Evolutionary conservation across 2,113 vertebrate species (phyloP).

Genomic region (Progne subis): DNA sequence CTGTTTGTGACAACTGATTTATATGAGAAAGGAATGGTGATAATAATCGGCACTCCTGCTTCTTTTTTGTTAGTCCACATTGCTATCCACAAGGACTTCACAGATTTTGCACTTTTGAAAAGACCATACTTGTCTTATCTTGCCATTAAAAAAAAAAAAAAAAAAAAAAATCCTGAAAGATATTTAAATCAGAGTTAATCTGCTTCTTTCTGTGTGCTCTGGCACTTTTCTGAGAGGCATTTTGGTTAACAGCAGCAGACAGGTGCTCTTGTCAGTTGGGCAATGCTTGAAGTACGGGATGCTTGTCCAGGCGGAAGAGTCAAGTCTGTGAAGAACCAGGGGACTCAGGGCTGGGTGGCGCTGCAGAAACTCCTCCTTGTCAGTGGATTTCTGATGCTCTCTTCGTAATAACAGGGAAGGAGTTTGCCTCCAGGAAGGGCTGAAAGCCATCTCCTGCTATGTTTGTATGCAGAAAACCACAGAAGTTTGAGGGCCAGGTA

Average conservation of each 20-base stretch:
- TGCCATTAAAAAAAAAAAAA: neutral
- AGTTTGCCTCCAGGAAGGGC: neutral
- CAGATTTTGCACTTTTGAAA: neutral
- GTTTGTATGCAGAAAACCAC: neutral
- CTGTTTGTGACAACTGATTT: neutral
- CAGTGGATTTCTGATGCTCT: neutral
- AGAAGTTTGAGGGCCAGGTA: neutral
- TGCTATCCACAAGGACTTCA: neutral
- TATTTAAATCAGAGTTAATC: neutral
- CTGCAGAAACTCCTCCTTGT: neutral
- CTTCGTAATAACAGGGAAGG: neutral
- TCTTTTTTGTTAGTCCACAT: neutral
- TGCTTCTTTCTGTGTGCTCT: neutral
- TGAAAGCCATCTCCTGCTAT: neutral
- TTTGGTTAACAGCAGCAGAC: slow-evolving; percentile 27
- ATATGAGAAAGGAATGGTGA: neutral
- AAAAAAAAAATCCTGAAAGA: neutral
- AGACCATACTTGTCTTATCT: neutral
- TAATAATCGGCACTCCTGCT: neutral
- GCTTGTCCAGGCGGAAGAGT: neutral
- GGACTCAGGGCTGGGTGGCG: neutral
- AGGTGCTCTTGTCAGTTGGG: slow-evolving; percentile 3
- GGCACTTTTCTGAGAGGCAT: slow-evolving; percentile 1
- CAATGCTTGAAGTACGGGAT: neutral
- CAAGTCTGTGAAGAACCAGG: neutral